Evolutionary conservation across 2,113 vertebrate species (phyloP).

Genomic region (Diadophis punctatus): DNA sequence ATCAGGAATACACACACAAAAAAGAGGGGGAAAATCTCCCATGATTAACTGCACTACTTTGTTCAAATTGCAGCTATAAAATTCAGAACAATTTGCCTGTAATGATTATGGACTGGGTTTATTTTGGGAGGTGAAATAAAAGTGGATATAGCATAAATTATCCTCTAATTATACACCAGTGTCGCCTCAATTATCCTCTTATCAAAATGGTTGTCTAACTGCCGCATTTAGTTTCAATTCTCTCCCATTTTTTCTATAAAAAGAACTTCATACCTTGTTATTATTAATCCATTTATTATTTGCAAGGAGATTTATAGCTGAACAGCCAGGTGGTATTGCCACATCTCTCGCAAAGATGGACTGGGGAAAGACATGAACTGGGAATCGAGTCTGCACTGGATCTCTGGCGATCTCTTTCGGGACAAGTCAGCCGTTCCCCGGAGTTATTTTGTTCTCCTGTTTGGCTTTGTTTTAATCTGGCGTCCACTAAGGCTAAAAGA

Average conservation of each 20-base stretch:
- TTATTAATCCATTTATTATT: conserved; percentile 99
- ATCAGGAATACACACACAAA: conserved; percentile 90
- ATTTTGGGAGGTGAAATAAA: conserved; percentile 99
- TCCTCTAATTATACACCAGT: conserved; percentile 99
- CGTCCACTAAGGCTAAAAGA: conserved; percentile 40
- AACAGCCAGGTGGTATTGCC: conserved; percentile 89
- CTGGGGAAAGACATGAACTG: conserved; percentile 74
- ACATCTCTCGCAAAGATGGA: conserved; percentile 86
- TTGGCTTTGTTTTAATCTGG: conserved; percentile 21
- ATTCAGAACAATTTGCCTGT: conserved; percentile 99
- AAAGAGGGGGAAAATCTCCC: conserved; percentile 72
- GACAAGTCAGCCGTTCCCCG: not conserved
- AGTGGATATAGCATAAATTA: conserved; percentile 99
- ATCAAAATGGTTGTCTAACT: conserved; percentile 99
- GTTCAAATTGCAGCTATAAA: conserved; percentile 98
- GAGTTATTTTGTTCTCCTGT: not conserved
- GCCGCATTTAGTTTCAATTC: conserved; percentile 99
- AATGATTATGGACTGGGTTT: conserved; percentile 99
- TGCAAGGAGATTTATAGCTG: conserved; percentile 98
- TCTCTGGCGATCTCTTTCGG: conserved; percentile 18
- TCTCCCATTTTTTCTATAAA: conserved; percentile 94
- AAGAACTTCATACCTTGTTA: conserved; percentile 99
- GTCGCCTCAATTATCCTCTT: conserved; percentile 99
- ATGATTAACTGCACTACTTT: conserved; percentile 98
- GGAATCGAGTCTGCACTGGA: conserved; percentile 57